Evolutionary conservation across 2,113 vertebrate species (phyloP), one percentile per base, ranked within the genome.

Genomic region (Nannobrachium achirus): DNA sequence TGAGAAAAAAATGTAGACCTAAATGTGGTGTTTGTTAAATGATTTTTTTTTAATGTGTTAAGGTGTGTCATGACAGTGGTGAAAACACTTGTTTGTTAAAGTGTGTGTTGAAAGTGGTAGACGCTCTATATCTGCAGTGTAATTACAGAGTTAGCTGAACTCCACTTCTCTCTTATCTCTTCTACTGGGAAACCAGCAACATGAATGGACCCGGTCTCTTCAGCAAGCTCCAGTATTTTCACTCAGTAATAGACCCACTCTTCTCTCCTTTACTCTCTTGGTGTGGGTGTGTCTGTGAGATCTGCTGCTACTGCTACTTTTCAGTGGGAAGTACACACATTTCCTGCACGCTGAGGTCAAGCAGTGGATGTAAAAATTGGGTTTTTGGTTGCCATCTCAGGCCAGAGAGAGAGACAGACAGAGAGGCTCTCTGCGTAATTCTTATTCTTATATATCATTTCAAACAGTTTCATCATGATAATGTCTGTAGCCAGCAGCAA

Each of bases 121-220:
- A 19, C 16, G 11, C 51, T 1, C 41, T 53, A 20, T 72, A 20
- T 72, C 62, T 40, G 10, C 46, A 70, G 71, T 67, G 79, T 87
- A 85, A 89, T 91, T 89, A 88, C 73, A 74, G 81, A 80, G 78
- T 82, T 82, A 75, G 78, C 76, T 62, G 76, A 79, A 69, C 75
- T 80, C 82, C 71, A 76, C 53, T 58, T 48, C 62, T 68, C 25
- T 46, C 79, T 89, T 89, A 86, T 88, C 84, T 88, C 60, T 69
- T 75, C 81, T 86, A 73, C 56, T 81, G 82, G 84, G 80, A 90
- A 81, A 78, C 71, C 80, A 79, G 80, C 55, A 64, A 76, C 75
- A 81, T 86, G 80, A 82, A 87, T 80, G 79, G 72, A 86, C 76
- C 73, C 74, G 49, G 80, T 73, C 77, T 80, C 63, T 71, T 56